These are phyloP conservation scores for Myotis yumanensis DNA, from an alignment of 2,113 vertebrate genomes.

Conservation along the genomic window DNA sequence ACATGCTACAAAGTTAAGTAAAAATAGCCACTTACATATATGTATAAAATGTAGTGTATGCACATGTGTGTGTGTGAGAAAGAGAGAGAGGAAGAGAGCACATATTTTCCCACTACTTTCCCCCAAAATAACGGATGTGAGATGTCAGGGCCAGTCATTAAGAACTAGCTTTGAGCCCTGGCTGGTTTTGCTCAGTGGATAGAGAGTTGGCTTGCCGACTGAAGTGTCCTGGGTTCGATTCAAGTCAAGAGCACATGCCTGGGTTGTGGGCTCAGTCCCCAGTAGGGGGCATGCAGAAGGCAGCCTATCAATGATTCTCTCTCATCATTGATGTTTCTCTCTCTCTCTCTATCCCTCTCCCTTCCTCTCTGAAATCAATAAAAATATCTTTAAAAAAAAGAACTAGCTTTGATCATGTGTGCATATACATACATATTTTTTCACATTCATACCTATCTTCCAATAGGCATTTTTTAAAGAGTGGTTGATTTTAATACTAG, in stretches of 20 bases:
- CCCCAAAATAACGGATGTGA: neutral
- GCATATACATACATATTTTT: accelerated
- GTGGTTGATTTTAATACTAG: too few species aligned
- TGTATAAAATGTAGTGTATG: neutral
- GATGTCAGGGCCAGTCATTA: neutral
- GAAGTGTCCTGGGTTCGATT: too few species aligned
- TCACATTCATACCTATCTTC: neutral
- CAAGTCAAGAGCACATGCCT: too few species aligned
- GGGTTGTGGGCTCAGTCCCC: too few species aligned
- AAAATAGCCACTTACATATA: neutral
- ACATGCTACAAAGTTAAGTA: neutral
- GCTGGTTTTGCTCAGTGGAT: too few species aligned
- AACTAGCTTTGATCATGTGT: neutral
- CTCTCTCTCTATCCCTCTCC: too few species aligned
- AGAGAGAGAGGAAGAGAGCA: neutral
- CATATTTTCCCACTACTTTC: neutral
- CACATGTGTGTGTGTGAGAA: neutral
- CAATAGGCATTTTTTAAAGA: neutral
- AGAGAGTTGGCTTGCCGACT: too few species aligned
- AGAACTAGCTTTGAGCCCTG: neutral
- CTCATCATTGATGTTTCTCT: too few species aligned
- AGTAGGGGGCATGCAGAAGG: too few species aligned
- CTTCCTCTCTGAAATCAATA: too few species aligned
- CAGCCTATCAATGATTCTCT: too few species aligned
- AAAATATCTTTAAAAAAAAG: too few species aligned